A percentile compares a stretch with the other conserved stretches of the same genome.
Conservation (phyloP, 35 echinoderm and acorn worm genomes). For the Apostichopus californicus region DNA sequence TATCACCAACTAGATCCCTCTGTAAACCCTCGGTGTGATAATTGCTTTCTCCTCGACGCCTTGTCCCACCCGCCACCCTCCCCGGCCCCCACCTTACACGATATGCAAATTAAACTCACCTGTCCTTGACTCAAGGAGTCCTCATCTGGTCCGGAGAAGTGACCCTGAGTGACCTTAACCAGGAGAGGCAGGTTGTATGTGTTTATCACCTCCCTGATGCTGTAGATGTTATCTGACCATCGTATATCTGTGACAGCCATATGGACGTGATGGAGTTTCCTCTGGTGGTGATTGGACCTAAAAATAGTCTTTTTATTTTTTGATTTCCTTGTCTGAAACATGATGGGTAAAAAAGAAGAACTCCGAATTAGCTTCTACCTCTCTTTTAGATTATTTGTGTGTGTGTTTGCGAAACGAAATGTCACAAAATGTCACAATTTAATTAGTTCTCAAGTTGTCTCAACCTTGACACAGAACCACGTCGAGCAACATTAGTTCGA, state of each 20-base stretch:
- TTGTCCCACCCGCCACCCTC: no score
- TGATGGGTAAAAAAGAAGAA: background rate
- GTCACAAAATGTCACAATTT: no score
- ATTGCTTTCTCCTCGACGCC: no score
- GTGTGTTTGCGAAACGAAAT: no score
- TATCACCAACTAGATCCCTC: background rate
- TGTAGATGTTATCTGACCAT: constrained; percentile 44
- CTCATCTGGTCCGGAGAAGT: constrained; percentile 44
- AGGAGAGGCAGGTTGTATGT: constrained; percentile 13
- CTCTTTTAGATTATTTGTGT: no score
- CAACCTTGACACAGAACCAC: no score
- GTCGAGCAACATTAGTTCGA: no score
- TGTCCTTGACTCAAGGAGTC: constrained; percentile 43
- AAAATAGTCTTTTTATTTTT: background rate
- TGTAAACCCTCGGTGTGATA: background rate
- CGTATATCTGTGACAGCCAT: constrained; percentile 35
- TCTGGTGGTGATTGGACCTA: constrained; percentile 15
- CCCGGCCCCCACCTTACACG: no score
- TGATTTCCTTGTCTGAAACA: background rate
- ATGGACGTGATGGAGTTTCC: constrained; percentile 11
- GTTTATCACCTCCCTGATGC: constrained; percentile 21
- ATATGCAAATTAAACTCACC: constrained; percentile 1
- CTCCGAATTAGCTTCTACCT: no score
- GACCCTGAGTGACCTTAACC: constrained; percentile 39
- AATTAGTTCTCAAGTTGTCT: no score